Conservation (phyloP, 2,888 invertebrate genomes). For the Polydrusus cervinus region DNA sequence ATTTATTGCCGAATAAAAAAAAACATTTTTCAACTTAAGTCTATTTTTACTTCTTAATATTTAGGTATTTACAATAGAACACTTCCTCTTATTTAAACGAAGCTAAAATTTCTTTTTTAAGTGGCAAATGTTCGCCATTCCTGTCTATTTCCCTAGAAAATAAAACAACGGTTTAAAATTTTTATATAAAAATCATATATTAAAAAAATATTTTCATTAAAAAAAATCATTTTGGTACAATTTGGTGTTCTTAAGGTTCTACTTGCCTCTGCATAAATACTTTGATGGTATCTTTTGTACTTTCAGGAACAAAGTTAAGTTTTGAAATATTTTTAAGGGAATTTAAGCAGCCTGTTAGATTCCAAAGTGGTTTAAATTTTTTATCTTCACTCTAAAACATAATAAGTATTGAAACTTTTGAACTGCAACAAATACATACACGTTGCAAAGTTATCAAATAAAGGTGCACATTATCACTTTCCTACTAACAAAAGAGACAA, state of each 20-base stretch:
- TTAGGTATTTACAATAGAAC: not conserved
- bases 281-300: constrained; percentile 72
- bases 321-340: constrained; percentile 74
- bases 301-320: constrained; percentile 73
- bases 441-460: no score
- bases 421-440: no score
- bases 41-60: constrained; percentile 12
- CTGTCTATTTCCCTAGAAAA: constrained; percentile 59
- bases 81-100: constrained; percentile 42
- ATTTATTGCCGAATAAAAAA: no score
- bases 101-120: constrained; percentile 59
- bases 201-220: constrained; percentile 33
- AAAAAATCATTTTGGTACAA: constrained; percentile 25
- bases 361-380: constrained; percentile 76
- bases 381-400: constrained; percentile 80
- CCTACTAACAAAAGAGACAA: no score
- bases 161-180: constrained; percentile 28
- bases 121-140: constrained; percentile 54
- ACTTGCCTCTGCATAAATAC: constrained; percentile 73
- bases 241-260: constrained; percentile 46
- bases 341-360: constrained; percentile 77
- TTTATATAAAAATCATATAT: constrained; percentile 15
- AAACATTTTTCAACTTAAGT: constrained; percentile 1
- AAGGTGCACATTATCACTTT: no score
- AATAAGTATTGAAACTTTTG: constrained; percentile 46